These are phyloP conservation scores for Troglohyphantes excavatus DNA, from an alignment of 2,888 invertebrate genomes.

Conservation along the genomic window DNA sequence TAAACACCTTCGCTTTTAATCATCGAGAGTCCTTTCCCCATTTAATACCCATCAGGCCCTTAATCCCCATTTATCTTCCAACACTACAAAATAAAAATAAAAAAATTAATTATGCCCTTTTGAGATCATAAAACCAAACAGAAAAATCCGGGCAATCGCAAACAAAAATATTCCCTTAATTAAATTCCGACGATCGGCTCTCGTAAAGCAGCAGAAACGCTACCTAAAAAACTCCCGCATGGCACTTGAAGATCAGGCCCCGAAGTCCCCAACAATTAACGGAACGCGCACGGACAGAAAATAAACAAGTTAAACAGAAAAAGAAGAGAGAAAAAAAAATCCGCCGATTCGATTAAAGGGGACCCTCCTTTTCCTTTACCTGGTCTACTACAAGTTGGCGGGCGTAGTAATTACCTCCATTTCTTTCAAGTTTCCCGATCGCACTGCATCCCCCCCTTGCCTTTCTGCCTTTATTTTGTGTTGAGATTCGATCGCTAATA, in stretches of 20 bases:
- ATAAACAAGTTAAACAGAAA: conserved; percentile 20
- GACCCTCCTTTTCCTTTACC: conserved; percentile 13
- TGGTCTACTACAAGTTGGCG: conserved; percentile 8
- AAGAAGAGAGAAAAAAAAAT: neutral
- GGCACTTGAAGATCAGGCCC: neutral
- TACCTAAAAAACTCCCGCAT: conserved; percentile 4
- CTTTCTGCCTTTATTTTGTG: neutral
- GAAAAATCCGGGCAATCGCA: neutral
- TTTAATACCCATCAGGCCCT: neutral
- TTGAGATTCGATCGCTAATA: conserved; percentile 34
- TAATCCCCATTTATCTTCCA: neutral
- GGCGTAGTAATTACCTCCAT: conserved; percentile 57
- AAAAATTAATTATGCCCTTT: neutral
- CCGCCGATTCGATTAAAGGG: conserved; percentile 45
- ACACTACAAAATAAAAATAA: neutral
- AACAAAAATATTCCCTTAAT: conserved; percentile 4
- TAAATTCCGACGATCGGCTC: neutral
- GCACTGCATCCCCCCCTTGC: neutral
- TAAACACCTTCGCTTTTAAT: too few species aligned
- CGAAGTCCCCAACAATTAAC: conserved; percentile 42
- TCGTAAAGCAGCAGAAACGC: neutral
- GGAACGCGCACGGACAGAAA: conserved; percentile 13
- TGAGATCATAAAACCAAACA: neutral
- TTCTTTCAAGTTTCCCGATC: conserved; percentile 52
- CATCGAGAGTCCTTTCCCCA: neutral